A percentile compares a stretch with the other conserved stretches of the same genome.
phyloP scores from a whole-genome alignment of 2,797 vertebrate genomes.

The Mormyrus hasselquistii region DNA sequence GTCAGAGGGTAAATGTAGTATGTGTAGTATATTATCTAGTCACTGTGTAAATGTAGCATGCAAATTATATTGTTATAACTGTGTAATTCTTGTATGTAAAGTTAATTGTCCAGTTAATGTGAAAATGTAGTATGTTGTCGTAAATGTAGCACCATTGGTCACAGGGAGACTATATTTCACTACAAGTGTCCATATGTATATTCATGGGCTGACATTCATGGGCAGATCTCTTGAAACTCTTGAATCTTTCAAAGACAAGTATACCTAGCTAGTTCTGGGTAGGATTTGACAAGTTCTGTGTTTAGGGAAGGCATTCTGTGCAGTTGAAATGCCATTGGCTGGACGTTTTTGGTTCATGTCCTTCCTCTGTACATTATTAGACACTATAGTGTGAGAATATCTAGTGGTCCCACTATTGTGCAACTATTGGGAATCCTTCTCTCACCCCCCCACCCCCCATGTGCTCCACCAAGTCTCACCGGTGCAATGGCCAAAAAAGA shows the following conservation, averaged over 20 bases:
- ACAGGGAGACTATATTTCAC: neutral
- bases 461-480: neutral
- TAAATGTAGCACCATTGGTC: neutral
- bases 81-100: neutral
- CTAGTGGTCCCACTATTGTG: neutral
- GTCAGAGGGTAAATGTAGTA: neutral
- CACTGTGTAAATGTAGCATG: no score
- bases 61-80: neutral
- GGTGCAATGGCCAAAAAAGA: neutral
- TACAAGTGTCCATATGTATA: neutral
- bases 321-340: neutral
- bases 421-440: neutral
- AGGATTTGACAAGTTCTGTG: neutral
- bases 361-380: neutral
- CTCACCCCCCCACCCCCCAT: no score
- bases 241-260: neutral
- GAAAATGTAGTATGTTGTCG: neutral
- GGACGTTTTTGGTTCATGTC: neutral
- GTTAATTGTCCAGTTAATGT: neutral
- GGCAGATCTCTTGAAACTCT: neutral
- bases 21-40: no score
- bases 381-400: neutral
- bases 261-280: neutral
- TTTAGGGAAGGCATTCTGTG: neutral
- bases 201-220: neutral